Evolutionary conservation across 2,888 invertebrate species (phyloP).

Genomic region (Pheosia gnoma): DNA sequence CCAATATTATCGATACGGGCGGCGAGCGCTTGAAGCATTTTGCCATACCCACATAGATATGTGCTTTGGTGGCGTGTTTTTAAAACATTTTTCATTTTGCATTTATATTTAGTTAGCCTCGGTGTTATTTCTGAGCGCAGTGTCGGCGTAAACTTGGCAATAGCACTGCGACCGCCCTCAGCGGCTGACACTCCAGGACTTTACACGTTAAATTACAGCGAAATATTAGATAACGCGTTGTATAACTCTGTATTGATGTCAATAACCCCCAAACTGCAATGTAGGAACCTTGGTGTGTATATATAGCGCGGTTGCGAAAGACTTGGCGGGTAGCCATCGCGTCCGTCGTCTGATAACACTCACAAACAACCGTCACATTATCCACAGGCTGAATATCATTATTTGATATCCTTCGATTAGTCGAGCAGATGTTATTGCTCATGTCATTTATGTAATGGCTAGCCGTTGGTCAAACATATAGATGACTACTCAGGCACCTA

Average conservation of each 20-base stretch:
- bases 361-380: slow-evolving; percentile 24
- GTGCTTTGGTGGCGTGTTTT: slow-evolving; percentile 18
- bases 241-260: slow-evolving; percentile 73
- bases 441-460: not conserved
- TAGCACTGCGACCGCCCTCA: slow-evolving; percentile 55
- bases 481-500: no score
- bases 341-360: slow-evolving; percentile 59
- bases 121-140: slow-evolving; percentile 64
- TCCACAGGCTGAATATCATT: slow-evolving; percentile 6
- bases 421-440: slow-evolving; percentile 4
- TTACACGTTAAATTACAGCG: slow-evolving; percentile 37
- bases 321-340: slow-evolving; percentile 73
- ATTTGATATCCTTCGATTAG: slow-evolving; percentile 22
- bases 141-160: slow-evolving; percentile 74
- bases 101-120: slow-evolving; percentile 58
- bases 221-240: slow-evolving; percentile 65
- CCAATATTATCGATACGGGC: slow-evolving; percentile 5
- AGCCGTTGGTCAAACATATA: not conserved
- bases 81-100: slow-evolving; percentile 25
- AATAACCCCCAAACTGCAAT: slow-evolving; percentile 81
- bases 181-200: slow-evolving; percentile 53
- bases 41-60: slow-evolving; percentile 11
- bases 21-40: not conserved
- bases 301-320: slow-evolving; percentile 77
- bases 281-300: slow-evolving; percentile 76